Percentiles rank a stretch among this genome's conserved stretches.
Evolutionary conservation across 1,140 invertebrate species (phyloP).

Genomic region (Subanguina moxae): DNA sequence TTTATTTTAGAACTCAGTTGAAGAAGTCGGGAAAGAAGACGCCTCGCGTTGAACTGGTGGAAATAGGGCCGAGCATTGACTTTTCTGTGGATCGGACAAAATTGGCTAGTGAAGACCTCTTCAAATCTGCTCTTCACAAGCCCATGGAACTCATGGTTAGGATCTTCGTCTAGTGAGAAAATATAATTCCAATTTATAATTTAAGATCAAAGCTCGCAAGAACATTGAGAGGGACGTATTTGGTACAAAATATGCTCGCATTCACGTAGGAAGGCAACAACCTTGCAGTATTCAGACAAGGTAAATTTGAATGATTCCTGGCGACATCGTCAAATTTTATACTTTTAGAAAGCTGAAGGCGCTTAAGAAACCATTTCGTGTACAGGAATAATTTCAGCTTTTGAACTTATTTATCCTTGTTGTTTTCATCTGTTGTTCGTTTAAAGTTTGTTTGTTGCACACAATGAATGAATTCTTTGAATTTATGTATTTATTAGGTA

Average conservation of each 20-base stretch:
- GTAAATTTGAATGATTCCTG: too few relatives aligned
- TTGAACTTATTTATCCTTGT: too few relatives aligned
- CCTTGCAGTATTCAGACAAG: slow-evolving; percentile 78
- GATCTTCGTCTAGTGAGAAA: not conserved
- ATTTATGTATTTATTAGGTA: too few relatives aligned
- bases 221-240: slow-evolving; percentile 81
- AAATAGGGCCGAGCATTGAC: slow-evolving; percentile 89
- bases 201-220: slow-evolving; percentile 76
- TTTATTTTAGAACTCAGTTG: slow-evolving; percentile 68
- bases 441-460: too few relatives aligned
- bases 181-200: slow-evolving; percentile 27
- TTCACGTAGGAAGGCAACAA: slow-evolving; percentile 87
- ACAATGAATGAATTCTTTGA: too few relatives aligned
- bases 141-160: slow-evolving; percentile 73
- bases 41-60: slow-evolving; percentile 83
- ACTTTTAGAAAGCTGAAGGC: slow-evolving; percentile 95
- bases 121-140: slow-evolving; percentile 77
- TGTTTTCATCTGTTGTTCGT: too few relatives aligned
- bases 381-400: too few relatives aligned
- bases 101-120: slow-evolving; percentile 82
- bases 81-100: slow-evolving; percentile 77
- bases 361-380: slow-evolving; percentile 34
- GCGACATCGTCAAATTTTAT: too few relatives aligned
- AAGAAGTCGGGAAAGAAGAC: slow-evolving; percentile 79
- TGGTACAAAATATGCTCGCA: slow-evolving; percentile 80